Percentiles rank a stretch among this genome's conserved stretches.
Conservation (phyloP, 2,888 invertebrate genomes). For the Tortrix viridana region DNA sequence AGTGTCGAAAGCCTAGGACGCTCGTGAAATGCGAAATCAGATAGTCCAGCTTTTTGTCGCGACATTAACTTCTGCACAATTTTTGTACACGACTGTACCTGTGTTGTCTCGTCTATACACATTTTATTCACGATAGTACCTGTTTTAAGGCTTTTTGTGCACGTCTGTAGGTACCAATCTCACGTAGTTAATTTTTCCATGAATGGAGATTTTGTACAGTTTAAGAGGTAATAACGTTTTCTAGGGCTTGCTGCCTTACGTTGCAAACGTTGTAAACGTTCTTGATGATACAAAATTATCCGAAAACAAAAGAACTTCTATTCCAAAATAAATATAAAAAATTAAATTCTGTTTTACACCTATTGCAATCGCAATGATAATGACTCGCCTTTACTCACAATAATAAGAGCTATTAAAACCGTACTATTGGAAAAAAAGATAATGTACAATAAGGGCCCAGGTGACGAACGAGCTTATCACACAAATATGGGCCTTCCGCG, state of each 20-base stretch:
- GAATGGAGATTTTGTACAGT: neutral
- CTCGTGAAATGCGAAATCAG: slow-evolving; percentile 71
- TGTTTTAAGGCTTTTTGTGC: slow-evolving; percentile 11
- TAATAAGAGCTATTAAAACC: too few relatives aligned
- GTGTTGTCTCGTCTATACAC: slow-evolving; percentile 41
- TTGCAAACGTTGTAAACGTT: too few relatives aligned
- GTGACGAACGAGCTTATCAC: too few relatives aligned
- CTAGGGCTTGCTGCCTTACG: neutral
- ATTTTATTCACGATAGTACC: slow-evolving; percentile 44
- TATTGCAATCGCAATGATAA: too few relatives aligned
- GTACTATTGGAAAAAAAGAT: too few relatives aligned
- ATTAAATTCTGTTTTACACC: too few relatives aligned
- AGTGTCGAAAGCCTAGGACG: slow-evolving; percentile 43
- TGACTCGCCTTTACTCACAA: too few relatives aligned
- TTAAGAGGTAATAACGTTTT: neutral
- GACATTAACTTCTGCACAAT: slow-evolving; percentile 49
- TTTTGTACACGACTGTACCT: slow-evolving; percentile 44
- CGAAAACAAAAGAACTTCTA: too few relatives aligned
- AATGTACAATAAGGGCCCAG: too few relatives aligned
- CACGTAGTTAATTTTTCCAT: neutral
- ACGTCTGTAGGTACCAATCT: neutral
- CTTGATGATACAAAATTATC: too few relatives aligned
- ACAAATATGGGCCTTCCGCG: too few relatives aligned
- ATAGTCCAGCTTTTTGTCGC: slow-evolving; percentile 60
- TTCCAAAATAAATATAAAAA: too few relatives aligned